These are phyloP conservation scores for Haemorhous mexicanus DNA, from an alignment of 2,113 vertebrate genomes.

Conservation along the genomic window DNA sequence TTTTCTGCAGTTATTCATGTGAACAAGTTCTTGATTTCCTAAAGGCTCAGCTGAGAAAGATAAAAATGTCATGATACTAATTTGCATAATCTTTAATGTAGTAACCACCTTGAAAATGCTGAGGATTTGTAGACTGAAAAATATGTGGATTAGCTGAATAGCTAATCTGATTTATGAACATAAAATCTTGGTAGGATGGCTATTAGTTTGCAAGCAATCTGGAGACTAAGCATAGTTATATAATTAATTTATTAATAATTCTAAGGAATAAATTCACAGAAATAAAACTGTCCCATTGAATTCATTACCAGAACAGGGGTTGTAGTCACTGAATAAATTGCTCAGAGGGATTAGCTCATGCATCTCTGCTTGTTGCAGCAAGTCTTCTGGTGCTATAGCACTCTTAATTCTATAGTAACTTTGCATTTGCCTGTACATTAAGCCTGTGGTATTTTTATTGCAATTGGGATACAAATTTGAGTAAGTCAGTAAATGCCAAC, in stretches of 20 bases:
- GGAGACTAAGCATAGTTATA: neutral
- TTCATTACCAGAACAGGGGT: neutral
- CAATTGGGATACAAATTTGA: neutral
- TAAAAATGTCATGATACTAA: conserved; percentile 23
- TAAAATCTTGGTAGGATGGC: neutral
- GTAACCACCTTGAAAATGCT: conserved; percentile 25
- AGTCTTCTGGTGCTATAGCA: neutral
- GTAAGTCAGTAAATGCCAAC: neutral
- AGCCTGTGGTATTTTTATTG: neutral
- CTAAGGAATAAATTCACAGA: conserved; percentile 16
- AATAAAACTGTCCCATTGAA: conserved; percentile 10
- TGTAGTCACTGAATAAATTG: neutral
- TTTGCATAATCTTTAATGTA: conserved; percentile 35
- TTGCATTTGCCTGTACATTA: neutral
- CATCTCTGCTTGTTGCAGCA: neutral
- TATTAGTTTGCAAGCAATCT: neutral
- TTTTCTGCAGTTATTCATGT: conserved; percentile 20
- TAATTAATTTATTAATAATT: conserved; percentile 23
- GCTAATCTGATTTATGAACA: conserved; percentile 2
- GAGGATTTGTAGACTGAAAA: neutral
- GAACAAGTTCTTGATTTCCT: neutral
- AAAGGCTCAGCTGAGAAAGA: conserved; percentile 24
- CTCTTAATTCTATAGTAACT: neutral
- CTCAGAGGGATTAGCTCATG: neutral
- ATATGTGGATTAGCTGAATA: conserved; percentile 1